These are phyloP conservation scores for Nycticebus coucang DNA, from an alignment of 2,113 vertebrate species.

Conservation along the genomic window DNA sequence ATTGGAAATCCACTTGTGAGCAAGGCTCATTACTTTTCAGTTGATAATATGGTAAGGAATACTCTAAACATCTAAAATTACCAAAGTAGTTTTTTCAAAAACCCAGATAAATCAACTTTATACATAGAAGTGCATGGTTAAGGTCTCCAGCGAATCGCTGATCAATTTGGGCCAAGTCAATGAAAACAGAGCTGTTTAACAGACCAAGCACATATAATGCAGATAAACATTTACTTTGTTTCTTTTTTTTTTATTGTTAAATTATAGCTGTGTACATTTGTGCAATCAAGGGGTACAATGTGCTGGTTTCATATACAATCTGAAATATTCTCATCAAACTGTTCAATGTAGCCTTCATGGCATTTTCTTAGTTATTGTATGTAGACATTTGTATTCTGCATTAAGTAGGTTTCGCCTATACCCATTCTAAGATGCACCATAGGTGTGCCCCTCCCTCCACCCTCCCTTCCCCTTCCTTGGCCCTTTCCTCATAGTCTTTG, in stretches of 20 bases:
- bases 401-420: no score
- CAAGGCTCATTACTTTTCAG: neutral
- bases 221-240: constrained; percentile 66
- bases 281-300: no score
- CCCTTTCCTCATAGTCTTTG: no score
- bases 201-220: constrained; percentile 64
- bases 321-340: no score
- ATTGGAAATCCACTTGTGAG: neutral
- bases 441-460: no score
- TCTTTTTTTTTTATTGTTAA: neutral
- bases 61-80: constrained; percentile 50
- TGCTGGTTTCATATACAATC: no score
- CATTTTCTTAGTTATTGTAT: no score
- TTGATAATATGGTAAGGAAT: neutral
- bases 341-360: no score
- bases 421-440: no score
- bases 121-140: constrained; percentile 1
- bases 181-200: constrained; percentile 62
- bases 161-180: constrained; percentile 55
- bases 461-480: no score
- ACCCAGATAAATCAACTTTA: constrained; percentile 28
- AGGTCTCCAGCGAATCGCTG: constrained; percentile 47
- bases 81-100: neutral
- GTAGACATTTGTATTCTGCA: no score
- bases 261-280: no score